Percentiles rank a stretch among this genome's conserved stretches.
phyloP scores from a whole-genome alignment of 2,797 vertebrate genomes.

The Peromyscus melanophrys region DNA sequence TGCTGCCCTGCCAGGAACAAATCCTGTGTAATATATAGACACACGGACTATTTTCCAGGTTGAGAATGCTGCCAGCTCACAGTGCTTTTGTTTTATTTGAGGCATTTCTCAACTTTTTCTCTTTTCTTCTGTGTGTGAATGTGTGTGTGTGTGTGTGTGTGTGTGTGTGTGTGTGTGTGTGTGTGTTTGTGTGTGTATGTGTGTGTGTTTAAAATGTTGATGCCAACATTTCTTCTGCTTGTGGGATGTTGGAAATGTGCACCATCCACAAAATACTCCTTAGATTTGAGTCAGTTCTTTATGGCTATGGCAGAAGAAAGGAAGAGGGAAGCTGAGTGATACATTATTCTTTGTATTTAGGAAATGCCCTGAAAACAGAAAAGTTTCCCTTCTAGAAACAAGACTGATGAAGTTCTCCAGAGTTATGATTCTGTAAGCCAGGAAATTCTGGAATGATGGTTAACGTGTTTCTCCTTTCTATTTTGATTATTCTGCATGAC shows the following conservation, averaged over 20 bases:
- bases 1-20: neutral
- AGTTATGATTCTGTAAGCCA: slow-evolving; percentile 56
- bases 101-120: slow-evolving; percentile 9
- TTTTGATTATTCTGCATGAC: slow-evolving; percentile 72
- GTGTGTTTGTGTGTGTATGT: neutral
- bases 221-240: slow-evolving; percentile 6
- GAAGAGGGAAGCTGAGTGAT: slow-evolving; percentile 51
- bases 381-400: slow-evolving; percentile 61
- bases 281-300: slow-evolving; percentile 15
- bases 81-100: slow-evolving; percentile 1
- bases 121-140: neutral
- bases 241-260: slow-evolving; percentile 32
- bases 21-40: neutral
- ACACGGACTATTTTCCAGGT: neutral
- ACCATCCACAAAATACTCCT: slow-evolving; percentile 25
- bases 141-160: neutral
- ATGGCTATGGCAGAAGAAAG: slow-evolving; percentile 18
- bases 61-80: neutral
- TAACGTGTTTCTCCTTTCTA: slow-evolving; percentile 44
- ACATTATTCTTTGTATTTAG: slow-evolving; percentile 67
- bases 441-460: slow-evolving; percentile 57
- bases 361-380: slow-evolving; percentile 67
- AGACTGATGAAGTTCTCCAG: slow-evolving; percentile 47
- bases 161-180: neutral
- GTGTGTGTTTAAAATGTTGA: slow-evolving; percentile 26